phyloP scores from a whole-genome alignment of 2,888 invertebrate species.

The Stenurella melanura region DNA sequence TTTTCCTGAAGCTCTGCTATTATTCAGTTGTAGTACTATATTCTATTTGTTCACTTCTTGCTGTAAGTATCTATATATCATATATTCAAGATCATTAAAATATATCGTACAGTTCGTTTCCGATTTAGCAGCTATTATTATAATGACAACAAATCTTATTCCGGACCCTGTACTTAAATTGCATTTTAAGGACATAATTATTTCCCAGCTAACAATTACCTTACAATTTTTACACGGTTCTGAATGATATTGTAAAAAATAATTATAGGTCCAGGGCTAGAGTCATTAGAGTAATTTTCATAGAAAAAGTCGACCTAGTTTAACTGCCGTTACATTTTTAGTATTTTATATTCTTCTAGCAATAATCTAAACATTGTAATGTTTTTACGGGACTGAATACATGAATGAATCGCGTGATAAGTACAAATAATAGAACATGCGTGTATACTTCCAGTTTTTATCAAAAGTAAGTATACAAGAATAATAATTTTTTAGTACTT shows the following conservation, averaged over 20 bases:
- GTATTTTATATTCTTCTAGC: background rate
- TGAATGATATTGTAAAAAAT: conserved; percentile 11
- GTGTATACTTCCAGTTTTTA: background rate
- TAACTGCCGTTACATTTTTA: conserved; percentile 11
- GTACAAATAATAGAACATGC: background rate
- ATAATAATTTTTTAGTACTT: conserved; percentile 63
- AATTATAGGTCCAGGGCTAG: background rate
- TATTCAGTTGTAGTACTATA: no score
- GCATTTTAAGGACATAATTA: background rate
- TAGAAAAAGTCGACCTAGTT: conserved; percentile 1
- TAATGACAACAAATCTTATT: background rate
- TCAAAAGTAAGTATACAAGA: background rate
- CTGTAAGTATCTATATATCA: no score
- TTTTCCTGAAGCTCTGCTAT: no score
- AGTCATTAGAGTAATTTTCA: background rate
- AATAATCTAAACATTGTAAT: background rate
- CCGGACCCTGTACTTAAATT: background rate
- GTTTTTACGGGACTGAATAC: background rate
- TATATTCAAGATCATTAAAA: no score
- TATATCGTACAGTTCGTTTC: background rate
- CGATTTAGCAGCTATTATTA: background rate
- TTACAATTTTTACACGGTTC: background rate
- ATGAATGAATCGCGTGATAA: background rate
- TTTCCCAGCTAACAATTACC: background rate
- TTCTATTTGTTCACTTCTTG: no score